These are phyloP conservation scores for Macropis europaea DNA, from an alignment of 2,888 invertebrate species.

Conservation along the genomic window DNA sequence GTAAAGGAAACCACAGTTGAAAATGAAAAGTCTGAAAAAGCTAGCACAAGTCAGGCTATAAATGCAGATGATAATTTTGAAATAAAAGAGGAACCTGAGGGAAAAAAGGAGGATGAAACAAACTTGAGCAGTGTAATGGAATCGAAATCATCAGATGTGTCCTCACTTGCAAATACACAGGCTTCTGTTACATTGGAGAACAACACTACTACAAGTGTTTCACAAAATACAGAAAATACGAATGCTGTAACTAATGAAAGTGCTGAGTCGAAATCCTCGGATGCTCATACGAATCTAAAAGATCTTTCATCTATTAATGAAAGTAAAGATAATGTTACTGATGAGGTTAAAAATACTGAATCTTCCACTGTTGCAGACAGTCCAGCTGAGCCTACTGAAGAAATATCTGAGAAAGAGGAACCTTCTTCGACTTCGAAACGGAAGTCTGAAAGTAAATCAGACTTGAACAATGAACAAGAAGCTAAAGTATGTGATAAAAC, in stretches of 20 bases:
- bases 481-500: neutral
- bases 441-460: neutral
- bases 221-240: neutral
- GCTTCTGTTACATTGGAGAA: neutral
- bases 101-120: neutral
- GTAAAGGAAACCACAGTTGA: neutral
- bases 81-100: neutral
- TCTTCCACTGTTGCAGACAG: constrained; percentile 29
- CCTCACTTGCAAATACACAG: neutral
- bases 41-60: neutral
- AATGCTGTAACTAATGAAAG: neutral
- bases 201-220: neutral
- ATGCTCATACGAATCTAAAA: neutral
- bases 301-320: neutral
- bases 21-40: neutral
- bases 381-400: neutral
- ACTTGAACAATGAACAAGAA: neutral
- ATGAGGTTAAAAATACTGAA: constrained; percentile 24
- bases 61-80: neutral
- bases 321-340: constrained; percentile 5
- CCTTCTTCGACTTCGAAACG: neutral
- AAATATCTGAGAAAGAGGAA: neutral
- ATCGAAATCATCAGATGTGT: neutral
- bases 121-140: neutral
- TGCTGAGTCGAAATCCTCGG: neutral